These are phyloP conservation scores for Aurelia sp. DNA, from an alignment of 30 jellyfish, hydroid and myxozoan genomes.

Conservation along the genomic window DNA sequence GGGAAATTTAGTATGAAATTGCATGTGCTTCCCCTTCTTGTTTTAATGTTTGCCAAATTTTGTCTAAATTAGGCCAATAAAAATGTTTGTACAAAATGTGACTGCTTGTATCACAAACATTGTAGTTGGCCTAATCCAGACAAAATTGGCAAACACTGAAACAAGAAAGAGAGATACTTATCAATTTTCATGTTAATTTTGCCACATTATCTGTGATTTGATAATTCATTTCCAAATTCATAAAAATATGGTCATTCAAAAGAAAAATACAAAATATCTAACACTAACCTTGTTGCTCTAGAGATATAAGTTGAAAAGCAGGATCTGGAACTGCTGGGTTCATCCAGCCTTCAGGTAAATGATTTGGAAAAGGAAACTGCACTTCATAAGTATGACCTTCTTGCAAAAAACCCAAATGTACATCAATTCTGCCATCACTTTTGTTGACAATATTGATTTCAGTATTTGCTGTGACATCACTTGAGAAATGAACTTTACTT, in stretches of 20 bases:
- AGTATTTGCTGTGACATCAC: constrained; percentile 50
- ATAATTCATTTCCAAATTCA: too few relatives aligned
- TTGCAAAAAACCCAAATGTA: constrained; percentile 61
- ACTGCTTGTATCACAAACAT: too few relatives aligned
- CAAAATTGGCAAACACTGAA: too few relatives aligned
- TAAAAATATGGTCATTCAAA: neutral
- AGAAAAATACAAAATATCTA: neutral
- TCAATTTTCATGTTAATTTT: too few relatives aligned
- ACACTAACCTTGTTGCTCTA: constrained; percentile 31
- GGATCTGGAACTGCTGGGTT: constrained; percentile 24
- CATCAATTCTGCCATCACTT: constrained; percentile 24
- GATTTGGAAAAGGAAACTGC: constrained; percentile 44
- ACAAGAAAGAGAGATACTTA: too few relatives aligned
- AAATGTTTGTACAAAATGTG: too few relatives aligned
- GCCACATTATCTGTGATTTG: too few relatives aligned
- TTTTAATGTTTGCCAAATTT: too few relatives aligned
- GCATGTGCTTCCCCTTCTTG: too few relatives aligned
- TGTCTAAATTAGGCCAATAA: too few relatives aligned
- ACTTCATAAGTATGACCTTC: constrained; percentile 60
- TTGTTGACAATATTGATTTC: constrained; percentile 55
- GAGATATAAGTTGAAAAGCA: constrained; percentile 31
- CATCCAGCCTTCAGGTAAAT: constrained; percentile 33
- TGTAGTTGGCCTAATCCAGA: too few relatives aligned
- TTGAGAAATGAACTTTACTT: constrained; percentile 75
- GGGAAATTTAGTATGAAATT: too few relatives aligned